Percentiles rank a stretch among this genome's conserved stretches.
Evolutionary conservation across 2,797 vertebrate species (phyloP).

Genomic region (Girardinus metallicus): DNA sequence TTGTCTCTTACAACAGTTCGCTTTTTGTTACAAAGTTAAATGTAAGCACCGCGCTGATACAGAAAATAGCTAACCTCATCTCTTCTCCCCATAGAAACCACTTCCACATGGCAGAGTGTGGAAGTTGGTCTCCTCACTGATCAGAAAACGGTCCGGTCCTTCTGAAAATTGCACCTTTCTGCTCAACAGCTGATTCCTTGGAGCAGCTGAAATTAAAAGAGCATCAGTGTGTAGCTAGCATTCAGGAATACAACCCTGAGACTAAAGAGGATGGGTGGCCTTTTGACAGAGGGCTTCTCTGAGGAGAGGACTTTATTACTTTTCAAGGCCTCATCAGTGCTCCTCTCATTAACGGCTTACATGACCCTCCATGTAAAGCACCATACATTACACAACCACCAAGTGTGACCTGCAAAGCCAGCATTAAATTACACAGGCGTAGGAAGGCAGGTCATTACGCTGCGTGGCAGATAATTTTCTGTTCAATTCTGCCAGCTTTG

Average conservation of each 20-base stretch:
- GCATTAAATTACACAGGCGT: constrained; percentile 60
- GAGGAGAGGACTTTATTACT: constrained; percentile 53
- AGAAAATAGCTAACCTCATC: neutral
- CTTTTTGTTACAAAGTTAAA: neutral
- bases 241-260: neutral
- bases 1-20: neutral
- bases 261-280: constrained; percentile 9
- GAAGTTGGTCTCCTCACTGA: neutral
- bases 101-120: neutral
- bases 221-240: neutral
- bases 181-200: neutral
- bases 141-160: neutral
- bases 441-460: constrained; percentile 62
- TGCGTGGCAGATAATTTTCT: constrained; percentile 57
- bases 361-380: constrained; percentile 47
- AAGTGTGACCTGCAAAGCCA: constrained; percentile 47
- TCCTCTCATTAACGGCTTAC: constrained; percentile 55
- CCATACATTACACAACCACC: constrained; percentile 26
- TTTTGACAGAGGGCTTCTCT: constrained; percentile 25
- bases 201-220: neutral
- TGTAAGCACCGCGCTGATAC: neutral
- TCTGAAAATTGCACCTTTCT: neutral
- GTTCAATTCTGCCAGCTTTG: constrained; percentile 51
- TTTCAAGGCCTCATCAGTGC: constrained; percentile 47
- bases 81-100: neutral